phyloP scores from a whole-genome alignment of 2,888 invertebrate genomes.

The Temnothorax unifasciatus region DNA sequence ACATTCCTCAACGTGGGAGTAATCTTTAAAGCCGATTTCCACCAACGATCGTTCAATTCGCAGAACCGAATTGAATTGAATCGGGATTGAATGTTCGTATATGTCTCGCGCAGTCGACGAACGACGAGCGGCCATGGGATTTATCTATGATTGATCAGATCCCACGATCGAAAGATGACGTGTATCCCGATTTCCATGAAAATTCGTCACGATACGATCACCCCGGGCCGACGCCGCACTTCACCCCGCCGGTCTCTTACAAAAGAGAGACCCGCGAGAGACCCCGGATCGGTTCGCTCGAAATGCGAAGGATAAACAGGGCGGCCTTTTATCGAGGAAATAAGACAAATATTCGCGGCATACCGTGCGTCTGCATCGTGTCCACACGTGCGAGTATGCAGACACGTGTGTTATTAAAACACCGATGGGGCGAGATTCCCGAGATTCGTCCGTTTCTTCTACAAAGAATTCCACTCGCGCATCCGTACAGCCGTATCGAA shows the following conservation, averaged over 20 bases:
- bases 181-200: slow-evolving; percentile 20
- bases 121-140: neutral
- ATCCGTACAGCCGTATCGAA: neutral
- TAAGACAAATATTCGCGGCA: slow-evolving; percentile 67
- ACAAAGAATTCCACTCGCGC: neutral
- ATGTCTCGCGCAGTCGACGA: neutral
- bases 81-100: neutral
- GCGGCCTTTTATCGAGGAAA: slow-evolving; percentile 47
- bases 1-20: slow-evolving; percentile 34
- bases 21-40: slow-evolving; percentile 53
- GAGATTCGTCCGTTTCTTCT: slow-evolving; percentile 40
- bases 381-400: slow-evolving; percentile 59
- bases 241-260: slow-evolving; percentile 2
- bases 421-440: slow-evolving; percentile 53
- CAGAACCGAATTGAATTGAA: slow-evolving; percentile 31
- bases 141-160: slow-evolving; percentile 29
- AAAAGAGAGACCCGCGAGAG: slow-evolving; percentile 38
- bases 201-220: slow-evolving; percentile 41
- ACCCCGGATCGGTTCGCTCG: slow-evolving; percentile 25
- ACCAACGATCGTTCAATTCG: neutral
- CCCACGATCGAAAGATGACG: slow-evolving; percentile 13
- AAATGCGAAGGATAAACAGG: slow-evolving; percentile 66
- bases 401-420: slow-evolving; percentile 72
- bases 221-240: neutral
- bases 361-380: slow-evolving; percentile 64